Evolutionary conservation across 2,113 vertebrate species (phyloP).

Genomic region (Capra hircus): DNA sequence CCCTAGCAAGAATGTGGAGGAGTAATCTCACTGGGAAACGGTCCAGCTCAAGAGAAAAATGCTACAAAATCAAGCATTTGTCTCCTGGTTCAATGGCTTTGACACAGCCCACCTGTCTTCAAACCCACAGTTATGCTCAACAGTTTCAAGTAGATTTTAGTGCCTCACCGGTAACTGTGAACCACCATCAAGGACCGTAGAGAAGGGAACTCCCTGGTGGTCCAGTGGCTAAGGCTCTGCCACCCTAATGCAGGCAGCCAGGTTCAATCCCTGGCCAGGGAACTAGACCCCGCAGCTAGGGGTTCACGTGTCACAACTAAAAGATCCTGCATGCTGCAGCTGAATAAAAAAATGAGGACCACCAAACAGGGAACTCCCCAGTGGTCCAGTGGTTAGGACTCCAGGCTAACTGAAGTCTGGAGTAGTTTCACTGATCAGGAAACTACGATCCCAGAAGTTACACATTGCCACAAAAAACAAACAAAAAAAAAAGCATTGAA

Average conservation of each 20-base stretch:
- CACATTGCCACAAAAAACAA: accelerated
- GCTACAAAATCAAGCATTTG: background rate
- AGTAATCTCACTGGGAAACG: background rate
- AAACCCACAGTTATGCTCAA: background rate
- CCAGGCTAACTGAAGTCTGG: background rate
- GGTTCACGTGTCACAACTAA: background rate
- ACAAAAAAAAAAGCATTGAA: background rate
- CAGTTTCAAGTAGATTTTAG: background rate
- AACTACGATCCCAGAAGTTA: background rate
- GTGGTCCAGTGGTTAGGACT: background rate
- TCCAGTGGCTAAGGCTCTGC: background rate
- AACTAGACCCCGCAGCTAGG: background rate
- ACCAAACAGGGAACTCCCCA: background rate
- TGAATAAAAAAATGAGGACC: background rate
- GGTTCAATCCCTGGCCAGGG: background rate
- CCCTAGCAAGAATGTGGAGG: background rate
- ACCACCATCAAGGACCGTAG: no score
- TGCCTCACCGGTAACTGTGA: background rate
- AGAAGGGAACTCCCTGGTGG: background rate
- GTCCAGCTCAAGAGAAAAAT: background rate
- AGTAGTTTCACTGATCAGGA: background rate
- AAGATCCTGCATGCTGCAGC: background rate
- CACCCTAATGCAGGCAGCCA: background rate
- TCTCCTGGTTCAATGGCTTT: background rate
- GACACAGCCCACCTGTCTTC: background rate